Evolutionary conservation across 1,140 invertebrate species (phyloP), one percentile per base, ranked within the genome.

Genomic region (Aricia agestis): DNA sequence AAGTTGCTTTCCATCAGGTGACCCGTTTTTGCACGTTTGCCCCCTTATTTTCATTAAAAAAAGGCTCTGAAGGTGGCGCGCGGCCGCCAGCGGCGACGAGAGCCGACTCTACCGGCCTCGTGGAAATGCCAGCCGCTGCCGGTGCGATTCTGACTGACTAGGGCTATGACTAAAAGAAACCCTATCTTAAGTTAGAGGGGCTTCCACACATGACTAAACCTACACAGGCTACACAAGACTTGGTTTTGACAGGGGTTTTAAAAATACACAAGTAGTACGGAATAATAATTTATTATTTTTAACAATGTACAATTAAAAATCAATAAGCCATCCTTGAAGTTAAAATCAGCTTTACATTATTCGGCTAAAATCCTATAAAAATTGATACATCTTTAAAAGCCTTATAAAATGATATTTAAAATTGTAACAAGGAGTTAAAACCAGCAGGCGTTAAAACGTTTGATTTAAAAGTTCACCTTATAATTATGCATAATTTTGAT

Each of bases 401-500:
- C 66, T 57, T 75, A 72, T 76, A 75, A 80, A 80, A 80, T 63
- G 69, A 75, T n/a, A n/a, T 74, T 77, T 76, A 83, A 83, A 83
- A 79, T 69, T 31, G 57, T 74, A 76, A 75, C 72, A 76, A 61
- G 25, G 36, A 36, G 36, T 36, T 36, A 36, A 36, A 36, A 36
- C 36, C 36, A 72, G 73, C 78, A 81, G 79, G 78, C 79, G 68
- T 76, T 71, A 80, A 83, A 80, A 83, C n/a, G 57, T 69, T 72
- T 67, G 57, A 52, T 58, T 76, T 72, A 75, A 78, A 78, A 76
- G 57, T 67, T 72, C 31, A 32, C 68, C 52, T 45, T 25, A 63
- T 5, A 63, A 66, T 74, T 68, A 76, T 75, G 75, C 77, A 78
- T 75, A 73, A 18, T 36, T 66, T 68, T 70, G 42, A 68, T 19